Percentiles rank a stretch among this genome's conserved stretches.
These are phyloP conservation scores for Molothrus aeneus DNA, from an alignment of 2,797 vertebrate genomes.

Conservation along the genomic window DNA sequence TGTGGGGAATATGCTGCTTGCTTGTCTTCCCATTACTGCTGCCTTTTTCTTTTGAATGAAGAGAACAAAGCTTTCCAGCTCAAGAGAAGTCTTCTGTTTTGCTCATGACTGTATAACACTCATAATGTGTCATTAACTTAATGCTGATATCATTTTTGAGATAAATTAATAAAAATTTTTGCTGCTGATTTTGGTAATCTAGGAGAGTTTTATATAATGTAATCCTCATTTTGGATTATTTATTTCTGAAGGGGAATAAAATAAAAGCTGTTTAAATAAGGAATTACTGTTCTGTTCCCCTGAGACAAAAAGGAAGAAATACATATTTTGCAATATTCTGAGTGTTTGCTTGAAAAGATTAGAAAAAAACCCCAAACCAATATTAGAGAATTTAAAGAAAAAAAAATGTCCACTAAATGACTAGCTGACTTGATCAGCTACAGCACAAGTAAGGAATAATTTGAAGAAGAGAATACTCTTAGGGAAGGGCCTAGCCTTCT, in stretches of 20 bases:
- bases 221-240: background rate
- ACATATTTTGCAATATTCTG: background rate
- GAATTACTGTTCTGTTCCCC: background rate
- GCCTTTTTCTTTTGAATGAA: background rate
- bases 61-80: background rate
- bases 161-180: background rate
- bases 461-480: background rate
- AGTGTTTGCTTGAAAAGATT: background rate
- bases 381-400: background rate
- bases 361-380: accelerated
- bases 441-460: background rate
- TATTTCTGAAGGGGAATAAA: background rate
- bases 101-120: accelerated
- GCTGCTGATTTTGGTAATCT: background rate
- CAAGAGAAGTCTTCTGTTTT: background rate
- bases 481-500: background rate
- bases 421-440: background rate
- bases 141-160: background rate
- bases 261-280: background rate
- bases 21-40: background rate
- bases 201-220: background rate
- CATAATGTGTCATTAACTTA: background rate
- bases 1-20: background rate
- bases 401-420: background rate
- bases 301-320: background rate